phyloP scores from a whole-genome alignment of 1,140 invertebrate genomes.

The Mylabris phalerata region DNA sequence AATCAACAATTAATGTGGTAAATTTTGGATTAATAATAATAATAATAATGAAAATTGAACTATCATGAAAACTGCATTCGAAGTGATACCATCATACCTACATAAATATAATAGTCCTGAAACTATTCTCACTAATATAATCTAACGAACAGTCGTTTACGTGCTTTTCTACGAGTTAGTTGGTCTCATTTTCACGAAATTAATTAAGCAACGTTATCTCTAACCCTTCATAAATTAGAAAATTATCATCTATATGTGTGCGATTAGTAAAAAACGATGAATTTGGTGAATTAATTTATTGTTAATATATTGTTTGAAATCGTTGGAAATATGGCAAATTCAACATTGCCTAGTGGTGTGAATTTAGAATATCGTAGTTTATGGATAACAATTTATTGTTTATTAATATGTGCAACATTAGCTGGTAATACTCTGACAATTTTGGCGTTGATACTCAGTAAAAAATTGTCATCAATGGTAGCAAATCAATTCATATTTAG shows the following conservation, averaged over 20 bases:
- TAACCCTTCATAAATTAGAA: too few species aligned
- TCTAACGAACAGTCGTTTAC: slow-evolving; percentile 5
- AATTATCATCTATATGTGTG: too few species aligned
- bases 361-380: not conserved
- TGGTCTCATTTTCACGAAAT: not conserved
- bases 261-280: not conserved
- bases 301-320: too few species aligned
- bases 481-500: slow-evolving; percentile 69
- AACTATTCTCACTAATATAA: too few species aligned
- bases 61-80: too few species aligned
- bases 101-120: too few species aligned
- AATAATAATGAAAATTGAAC: too few species aligned
- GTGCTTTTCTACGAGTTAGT: slow-evolving; percentile 4
- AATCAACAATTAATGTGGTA: too few species aligned
- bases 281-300: too few species aligned
- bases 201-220: too few species aligned
- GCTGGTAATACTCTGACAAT: slow-evolving; percentile 66
- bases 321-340: not conserved
- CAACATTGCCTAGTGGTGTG: not conserved
- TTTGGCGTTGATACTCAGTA: slow-evolving; percentile 57
- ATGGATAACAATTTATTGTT: slow-evolving; percentile 3
- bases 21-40: too few species aligned
- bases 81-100: too few species aligned
- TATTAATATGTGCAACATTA: slow-evolving; percentile 55
- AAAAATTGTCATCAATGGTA: slow-evolving; percentile 54